Conservation (phyloP, 2,113 vertebrate species). For the Furnarius figulus region DNA sequence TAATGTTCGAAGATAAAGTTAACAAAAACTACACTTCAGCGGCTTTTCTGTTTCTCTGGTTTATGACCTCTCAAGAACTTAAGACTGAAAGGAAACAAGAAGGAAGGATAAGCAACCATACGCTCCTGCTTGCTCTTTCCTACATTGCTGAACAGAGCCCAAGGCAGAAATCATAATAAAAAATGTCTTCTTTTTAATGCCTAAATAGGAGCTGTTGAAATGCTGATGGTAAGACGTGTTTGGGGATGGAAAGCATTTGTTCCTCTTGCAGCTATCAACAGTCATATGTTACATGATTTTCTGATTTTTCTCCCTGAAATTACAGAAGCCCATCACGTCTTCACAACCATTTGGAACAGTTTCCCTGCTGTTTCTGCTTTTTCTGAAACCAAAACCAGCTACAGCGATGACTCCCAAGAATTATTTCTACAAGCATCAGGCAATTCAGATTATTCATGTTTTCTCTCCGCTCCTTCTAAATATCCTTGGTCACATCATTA, state of each 20-base stretch:
- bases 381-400: neutral
- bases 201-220: constrained; percentile 75
- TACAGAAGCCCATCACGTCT: neutral
- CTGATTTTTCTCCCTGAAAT: constrained; percentile 33
- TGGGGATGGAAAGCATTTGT: constrained; percentile 74
- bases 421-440: neutral
- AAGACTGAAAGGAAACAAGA: constrained; percentile 68
- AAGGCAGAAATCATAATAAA: constrained; percentile 71
- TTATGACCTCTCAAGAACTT: constrained; percentile 66
- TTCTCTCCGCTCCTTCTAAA: neutral
- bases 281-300: constrained; percentile 55
- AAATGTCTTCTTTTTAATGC: constrained; percentile 54
- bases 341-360: neutral
- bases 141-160: constrained; percentile 58
- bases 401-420: neutral
- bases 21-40: constrained; percentile 67
- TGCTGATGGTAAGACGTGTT: constrained; percentile 63
- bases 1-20: constrained; percentile 81
- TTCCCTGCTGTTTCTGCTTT: constrained; percentile 18
- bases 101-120: constrained; percentile 52
- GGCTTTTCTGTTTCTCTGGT: constrained; percentile 77
- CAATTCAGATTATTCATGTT: neutral
- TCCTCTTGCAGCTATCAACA: constrained; percentile 71
- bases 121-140: constrained; percentile 26
- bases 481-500: neutral